A percentile compares a stretch with the other conserved stretches of the same genome.
Evolutionary conservation across 64 coral and sea anemone genomes (phyloP).

Genomic region (Montipora cactus): DNA sequence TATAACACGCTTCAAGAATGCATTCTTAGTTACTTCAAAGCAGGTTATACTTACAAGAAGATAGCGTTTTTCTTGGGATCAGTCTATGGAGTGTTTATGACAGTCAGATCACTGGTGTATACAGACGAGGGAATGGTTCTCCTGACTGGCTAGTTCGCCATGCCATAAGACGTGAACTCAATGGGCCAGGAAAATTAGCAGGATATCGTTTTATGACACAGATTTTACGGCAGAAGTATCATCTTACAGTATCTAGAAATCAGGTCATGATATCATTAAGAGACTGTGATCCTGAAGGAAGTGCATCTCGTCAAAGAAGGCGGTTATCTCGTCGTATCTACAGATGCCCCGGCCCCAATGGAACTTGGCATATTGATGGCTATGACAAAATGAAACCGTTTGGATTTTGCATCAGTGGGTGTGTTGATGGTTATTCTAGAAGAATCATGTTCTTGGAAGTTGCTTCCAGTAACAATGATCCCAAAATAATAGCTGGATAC

Average conservation of each 20-base stretch:
- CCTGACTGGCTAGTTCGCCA: slow-evolving; percentile 49
- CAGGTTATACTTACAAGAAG: slow-evolving; percentile 62
- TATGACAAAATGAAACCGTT: slow-evolving; percentile 61
- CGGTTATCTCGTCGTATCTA: slow-evolving; percentile 45
- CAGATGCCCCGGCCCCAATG: slow-evolving; percentile 57
- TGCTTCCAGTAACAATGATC: slow-evolving; percentile 64
- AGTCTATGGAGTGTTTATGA: slow-evolving; percentile 57
- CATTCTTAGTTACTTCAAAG: slow-evolving; percentile 53
- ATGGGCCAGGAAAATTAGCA: slow-evolving; percentile 48
- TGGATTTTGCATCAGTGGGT: slow-evolving; percentile 64
- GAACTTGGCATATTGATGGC: slow-evolving; percentile 65
- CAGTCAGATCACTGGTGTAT: slow-evolving; percentile 58
- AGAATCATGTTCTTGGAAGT: slow-evolving; percentile 69
- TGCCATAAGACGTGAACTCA: slow-evolving; percentile 52
- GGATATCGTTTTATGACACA: slow-evolving; percentile 62
- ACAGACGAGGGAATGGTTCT: slow-evolving; percentile 58
- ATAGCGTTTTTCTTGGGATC: slow-evolving; percentile 56
- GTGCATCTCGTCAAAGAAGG: slow-evolving; percentile 50
- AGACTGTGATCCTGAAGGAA: slow-evolving; percentile 52
- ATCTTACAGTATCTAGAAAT: slow-evolving; percentile 57
- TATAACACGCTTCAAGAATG: slow-evolving; percentile 59
- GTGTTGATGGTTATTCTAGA: slow-evolving; percentile 68
- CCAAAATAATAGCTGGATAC: slow-evolving; percentile 60
- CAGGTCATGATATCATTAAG: slow-evolving; percentile 45
- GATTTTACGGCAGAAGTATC: slow-evolving; percentile 50